A percentile compares a stretch with the other conserved stretches of the same genome.
Evolutionary conservation across 2,888 invertebrate genomes (phyloP).

Genomic region (Chromoteleia sp.): DNA sequence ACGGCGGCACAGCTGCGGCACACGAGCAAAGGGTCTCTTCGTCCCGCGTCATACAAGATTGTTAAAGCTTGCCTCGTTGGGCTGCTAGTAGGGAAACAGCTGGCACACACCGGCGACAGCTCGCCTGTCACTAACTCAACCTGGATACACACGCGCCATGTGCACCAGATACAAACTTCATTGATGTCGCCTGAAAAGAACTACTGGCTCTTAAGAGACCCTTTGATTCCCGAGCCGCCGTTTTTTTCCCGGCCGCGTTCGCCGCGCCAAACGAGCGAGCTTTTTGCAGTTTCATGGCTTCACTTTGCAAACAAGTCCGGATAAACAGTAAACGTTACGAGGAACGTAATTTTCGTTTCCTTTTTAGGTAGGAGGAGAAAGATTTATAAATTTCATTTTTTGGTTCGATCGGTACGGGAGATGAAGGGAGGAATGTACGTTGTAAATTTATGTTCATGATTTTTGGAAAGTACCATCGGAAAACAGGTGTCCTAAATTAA

Average conservation of each 20-base stretch:
- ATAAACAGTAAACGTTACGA: conserved; percentile 43
- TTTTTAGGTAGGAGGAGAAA: not conserved
- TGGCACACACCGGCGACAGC: conserved; percentile 83
- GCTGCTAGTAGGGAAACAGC: conserved; percentile 82
- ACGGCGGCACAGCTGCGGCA: conserved; percentile 81
- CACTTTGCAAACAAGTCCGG: conserved; percentile 55
- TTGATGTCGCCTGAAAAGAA: conserved; percentile 80
- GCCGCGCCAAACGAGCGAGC: conserved; percentile 42
- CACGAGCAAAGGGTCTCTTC: conserved; percentile 78
- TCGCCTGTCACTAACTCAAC: conserved; percentile 84
- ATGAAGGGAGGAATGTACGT: too few species aligned
- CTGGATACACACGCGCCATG: conserved; percentile 81
- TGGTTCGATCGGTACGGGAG: too few species aligned
- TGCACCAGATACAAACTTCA: conserved; percentile 84
- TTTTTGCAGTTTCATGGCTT: conserved; percentile 59
- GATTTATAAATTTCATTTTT: conserved; percentile 24
- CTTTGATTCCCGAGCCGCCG: conserved; percentile 45
- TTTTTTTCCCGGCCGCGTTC: conserved; percentile 31
- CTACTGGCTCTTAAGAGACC: conserved; percentile 53
- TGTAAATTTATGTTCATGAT: too few species aligned
- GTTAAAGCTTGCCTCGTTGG: conserved; percentile 78
- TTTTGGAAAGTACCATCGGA: too few species aligned
- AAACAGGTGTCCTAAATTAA: too few species aligned
- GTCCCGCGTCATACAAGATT: conserved; percentile 82
- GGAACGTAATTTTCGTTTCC: conserved; percentile 26